Evolutionary conservation across 2,797 vertebrate species (phyloP).

Genomic region (Galagoides demidoff): DNA sequence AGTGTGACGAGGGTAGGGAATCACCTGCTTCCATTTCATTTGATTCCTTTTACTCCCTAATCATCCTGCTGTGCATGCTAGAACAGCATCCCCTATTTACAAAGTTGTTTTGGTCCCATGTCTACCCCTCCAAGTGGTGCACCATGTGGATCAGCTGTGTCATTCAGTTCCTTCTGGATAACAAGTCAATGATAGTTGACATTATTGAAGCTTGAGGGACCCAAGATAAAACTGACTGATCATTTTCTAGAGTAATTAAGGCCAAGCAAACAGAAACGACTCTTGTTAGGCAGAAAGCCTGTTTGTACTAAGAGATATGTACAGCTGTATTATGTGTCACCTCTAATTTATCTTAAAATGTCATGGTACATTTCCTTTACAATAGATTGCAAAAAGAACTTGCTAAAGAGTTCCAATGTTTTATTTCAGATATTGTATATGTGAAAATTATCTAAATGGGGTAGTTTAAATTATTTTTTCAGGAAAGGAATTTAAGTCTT

Average conservation of each 20-base stretch:
- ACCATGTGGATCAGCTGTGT: not conserved
- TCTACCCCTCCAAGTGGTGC: not conserved
- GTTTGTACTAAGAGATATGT: constrained; percentile 44
- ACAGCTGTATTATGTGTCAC: constrained; percentile 23
- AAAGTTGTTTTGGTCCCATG: not conserved
- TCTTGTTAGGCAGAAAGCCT: constrained; percentile 52
- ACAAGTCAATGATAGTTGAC: not conserved
- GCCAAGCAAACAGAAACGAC: constrained; percentile 41
- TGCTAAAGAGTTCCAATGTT: constrained; percentile 6
- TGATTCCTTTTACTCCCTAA: not conserved
- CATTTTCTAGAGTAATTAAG: constrained; percentile 65
- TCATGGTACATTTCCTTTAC: constrained; percentile 37
- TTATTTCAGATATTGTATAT: constrained; percentile 46
- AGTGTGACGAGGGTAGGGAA: not conserved
- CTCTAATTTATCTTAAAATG: constrained; percentile 58
- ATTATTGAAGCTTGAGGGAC: not conserved
- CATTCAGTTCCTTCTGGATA: not conserved
- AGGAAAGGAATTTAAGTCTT: not conserved
- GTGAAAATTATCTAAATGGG: constrained; percentile 19
- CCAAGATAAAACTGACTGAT: constrained; percentile 7
- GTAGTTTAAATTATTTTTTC: not conserved
- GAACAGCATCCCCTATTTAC: not conserved
- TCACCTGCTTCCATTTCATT: constrained; percentile 2
- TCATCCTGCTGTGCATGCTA: not conserved
- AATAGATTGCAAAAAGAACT: constrained; percentile 27